A percentile compares a stretch with the other conserved stretches of the same genome.
These are phyloP conservation scores for Butorides virescens DNA, from an alignment of 2,113 vertebrate species.

Conservation along the genomic window DNA sequence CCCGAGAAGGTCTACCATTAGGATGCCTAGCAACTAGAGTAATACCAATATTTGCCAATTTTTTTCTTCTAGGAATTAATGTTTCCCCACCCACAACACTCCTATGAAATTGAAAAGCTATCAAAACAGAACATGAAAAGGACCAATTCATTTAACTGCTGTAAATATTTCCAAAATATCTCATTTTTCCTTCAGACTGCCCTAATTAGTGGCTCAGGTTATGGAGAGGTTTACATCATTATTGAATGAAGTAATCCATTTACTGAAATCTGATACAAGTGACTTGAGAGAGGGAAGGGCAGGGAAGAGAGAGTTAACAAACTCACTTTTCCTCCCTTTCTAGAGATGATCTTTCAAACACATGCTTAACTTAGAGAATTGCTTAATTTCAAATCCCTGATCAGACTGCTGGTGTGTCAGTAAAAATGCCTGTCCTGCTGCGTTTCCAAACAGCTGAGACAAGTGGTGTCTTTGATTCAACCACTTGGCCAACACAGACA, in stretches of 20 bases:
- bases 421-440: background rate
- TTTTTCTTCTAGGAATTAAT: conserved; percentile 35
- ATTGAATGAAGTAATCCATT: conserved; percentile 7
- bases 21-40: conserved; percentile 12
- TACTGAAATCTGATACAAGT: background rate
- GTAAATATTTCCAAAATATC: conserved; percentile 24
- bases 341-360: background rate
- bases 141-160: background rate
- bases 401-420: background rate
- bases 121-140: conserved; percentile 1
- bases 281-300: background rate
- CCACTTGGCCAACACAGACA: background rate
- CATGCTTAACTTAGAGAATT: background rate
- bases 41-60: background rate
- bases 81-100: background rate
- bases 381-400: background rate
- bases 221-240: conserved; percentile 33
- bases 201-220: conserved; percentile 20
- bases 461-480: background rate
- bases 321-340: background rate
- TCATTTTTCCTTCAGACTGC: conserved; percentile 9
- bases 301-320: background rate
- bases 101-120: background rate
- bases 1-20: background rate
- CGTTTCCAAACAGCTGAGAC: background rate